Evolutionary conservation across 2,113 vertebrate genomes (phyloP).

Genomic region (Antechinus flavipes): DNA sequence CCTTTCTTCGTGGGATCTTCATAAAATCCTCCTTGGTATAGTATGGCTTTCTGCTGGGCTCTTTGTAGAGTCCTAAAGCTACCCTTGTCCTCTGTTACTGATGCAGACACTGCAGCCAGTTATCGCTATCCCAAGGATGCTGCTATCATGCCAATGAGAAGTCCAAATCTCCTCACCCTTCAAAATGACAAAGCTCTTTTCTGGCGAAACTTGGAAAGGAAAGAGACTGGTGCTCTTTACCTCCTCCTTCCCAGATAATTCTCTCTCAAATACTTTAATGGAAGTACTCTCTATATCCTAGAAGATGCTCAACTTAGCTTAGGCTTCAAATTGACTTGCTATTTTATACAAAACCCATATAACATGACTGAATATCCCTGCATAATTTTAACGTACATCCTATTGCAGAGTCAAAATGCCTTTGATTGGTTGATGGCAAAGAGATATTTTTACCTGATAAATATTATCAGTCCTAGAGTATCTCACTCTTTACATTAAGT

Average conservation of each 20-base stretch:
- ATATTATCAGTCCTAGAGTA: neutral
- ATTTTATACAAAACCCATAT: neutral
- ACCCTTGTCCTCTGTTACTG: neutral
- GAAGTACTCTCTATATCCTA: neutral
- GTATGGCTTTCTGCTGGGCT: neutral
- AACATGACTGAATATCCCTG: neutral
- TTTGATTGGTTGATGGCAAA: neutral
- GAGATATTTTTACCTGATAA: neutral
- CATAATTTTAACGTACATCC: neutral
- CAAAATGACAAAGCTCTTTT: neutral
- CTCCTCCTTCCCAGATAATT: neutral
- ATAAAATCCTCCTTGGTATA: neutral
- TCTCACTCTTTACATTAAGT: neutral
- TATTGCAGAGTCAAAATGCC: neutral
- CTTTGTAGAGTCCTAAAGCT: neutral
- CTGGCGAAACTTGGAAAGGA: neutral
- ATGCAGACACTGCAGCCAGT: neutral
- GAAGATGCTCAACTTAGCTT: neutral
- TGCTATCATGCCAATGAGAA: neutral
- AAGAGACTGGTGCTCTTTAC: neutral
- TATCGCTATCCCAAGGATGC: neutral
- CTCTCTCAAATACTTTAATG: neutral
- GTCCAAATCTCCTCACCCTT: neutral
- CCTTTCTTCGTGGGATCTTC: neutral
- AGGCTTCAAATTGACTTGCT: neutral